Evolutionary conservation across 2,888 invertebrate species (phyloP).

Genomic region (Eumerus sabulonum): DNA sequence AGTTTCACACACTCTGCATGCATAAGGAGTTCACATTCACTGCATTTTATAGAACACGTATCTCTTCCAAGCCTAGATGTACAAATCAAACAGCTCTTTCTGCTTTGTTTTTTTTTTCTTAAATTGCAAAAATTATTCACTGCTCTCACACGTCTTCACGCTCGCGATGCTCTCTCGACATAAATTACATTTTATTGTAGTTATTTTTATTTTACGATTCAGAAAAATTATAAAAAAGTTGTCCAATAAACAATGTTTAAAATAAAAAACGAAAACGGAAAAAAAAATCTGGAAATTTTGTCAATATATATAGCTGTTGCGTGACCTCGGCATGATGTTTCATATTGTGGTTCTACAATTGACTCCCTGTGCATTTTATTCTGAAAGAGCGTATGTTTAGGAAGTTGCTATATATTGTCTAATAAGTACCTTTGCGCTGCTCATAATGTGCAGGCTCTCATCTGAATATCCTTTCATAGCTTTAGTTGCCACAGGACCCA

Average conservation of each 20-base stretch:
- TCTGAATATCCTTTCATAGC: constrained; percentile 95
- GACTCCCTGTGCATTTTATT: constrained; percentile 82
- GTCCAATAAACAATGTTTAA: constrained; percentile 95
- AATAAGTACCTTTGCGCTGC: constrained; percentile 85
- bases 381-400: constrained; percentile 73
- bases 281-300: constrained; percentile 92
- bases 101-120: too few relatives aligned
- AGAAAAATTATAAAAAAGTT: constrained; percentile 86
- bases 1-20: too few relatives aligned
- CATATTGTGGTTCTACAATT: constrained; percentile 88
- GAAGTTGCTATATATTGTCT: background rate
- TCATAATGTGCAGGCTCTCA: constrained; percentile 87
- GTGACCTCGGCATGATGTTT: constrained; percentile 89
- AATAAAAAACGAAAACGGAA: constrained; percentile 93
- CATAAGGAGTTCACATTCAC: too few relatives aligned
- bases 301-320: constrained; percentile 91
- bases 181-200: too few relatives aligned
- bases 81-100: too few relatives aligned
- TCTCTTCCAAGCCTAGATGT: too few relatives aligned
- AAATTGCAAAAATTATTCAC: too few relatives aligned
- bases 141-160: too few relatives aligned
- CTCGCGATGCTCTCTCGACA: too few relatives aligned
- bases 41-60: too few relatives aligned
- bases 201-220: too few relatives aligned
- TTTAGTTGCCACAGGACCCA: constrained; percentile 91